Evolutionary conservation across 1,140 invertebrate genomes (phyloP).

Genomic region (Hesperophylax magnus): DNA sequence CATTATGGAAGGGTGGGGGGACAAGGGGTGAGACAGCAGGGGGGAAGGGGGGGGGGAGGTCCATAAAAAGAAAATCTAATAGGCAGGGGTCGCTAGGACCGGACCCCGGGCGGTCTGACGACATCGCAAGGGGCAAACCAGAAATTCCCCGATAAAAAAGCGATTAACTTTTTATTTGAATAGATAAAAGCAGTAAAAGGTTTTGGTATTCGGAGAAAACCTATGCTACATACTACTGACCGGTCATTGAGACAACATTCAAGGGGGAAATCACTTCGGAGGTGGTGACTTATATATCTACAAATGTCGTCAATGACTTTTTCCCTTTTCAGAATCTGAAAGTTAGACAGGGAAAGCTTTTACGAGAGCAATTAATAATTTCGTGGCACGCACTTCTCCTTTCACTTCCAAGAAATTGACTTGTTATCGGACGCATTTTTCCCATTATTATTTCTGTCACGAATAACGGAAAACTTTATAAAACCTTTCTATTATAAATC

Average conservation of each 20-base stretch:
- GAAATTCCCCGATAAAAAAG: slow-evolving; percentile 15
- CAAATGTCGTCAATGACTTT: too few relatives aligned
- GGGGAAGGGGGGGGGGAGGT: neutral
- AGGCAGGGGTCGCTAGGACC: neutral
- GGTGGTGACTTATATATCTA: too few relatives aligned
- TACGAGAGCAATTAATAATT: too few relatives aligned
- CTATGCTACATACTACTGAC: neutral
- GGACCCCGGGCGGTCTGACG: neutral
- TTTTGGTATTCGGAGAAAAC: too few relatives aligned
- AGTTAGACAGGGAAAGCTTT: too few relatives aligned
- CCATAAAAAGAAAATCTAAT: slow-evolving; percentile 17
- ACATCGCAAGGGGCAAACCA: neutral
- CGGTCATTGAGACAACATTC: neutral
- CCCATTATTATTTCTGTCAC: too few relatives aligned
- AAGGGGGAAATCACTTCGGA: neutral
- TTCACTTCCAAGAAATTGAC: too few relatives aligned
- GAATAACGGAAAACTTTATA: too few relatives aligned
- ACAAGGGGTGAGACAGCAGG: neutral
- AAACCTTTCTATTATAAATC: too few relatives aligned
- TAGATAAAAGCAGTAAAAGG: slow-evolving; percentile 10
- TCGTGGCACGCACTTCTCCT: too few relatives aligned
- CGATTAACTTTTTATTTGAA: slow-evolving; percentile 9
- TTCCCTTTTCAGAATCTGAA: too few relatives aligned
- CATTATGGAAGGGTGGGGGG: neutral
- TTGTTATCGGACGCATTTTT: too few relatives aligned